phyloP scores from a whole-genome alignment of 1,140 invertebrate species.

The Pogonomyrmex californicus region DNA sequence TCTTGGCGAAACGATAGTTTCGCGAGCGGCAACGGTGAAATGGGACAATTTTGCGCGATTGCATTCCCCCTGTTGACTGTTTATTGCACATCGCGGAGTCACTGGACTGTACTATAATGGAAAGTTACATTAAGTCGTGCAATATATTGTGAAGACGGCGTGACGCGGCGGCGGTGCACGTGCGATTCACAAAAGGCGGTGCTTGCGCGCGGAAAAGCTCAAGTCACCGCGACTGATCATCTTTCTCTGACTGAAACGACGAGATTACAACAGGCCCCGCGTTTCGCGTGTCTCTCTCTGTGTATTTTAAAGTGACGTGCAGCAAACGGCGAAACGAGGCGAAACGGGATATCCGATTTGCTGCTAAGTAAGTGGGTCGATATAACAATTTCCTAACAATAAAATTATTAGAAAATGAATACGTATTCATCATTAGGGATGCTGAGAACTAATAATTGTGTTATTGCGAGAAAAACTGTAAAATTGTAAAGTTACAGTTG shows the following conservation, averaged over 20 bases:
- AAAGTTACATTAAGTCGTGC: constrained; percentile 64
- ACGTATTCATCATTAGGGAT: neutral
- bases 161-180: constrained; percentile 27
- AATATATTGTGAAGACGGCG: constrained; percentile 54
- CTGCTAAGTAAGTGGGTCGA: constrained; percentile 5
- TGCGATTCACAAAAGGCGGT: constrained; percentile 47
- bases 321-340: neutral
- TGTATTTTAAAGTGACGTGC: neutral
- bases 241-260: neutral
- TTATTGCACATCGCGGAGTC: constrained; percentile 39
- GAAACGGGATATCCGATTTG: neutral
- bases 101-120: constrained; percentile 41
- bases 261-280: constrained; percentile 15
- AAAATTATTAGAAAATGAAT: neutral
- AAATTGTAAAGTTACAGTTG: neutral
- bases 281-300: neutral
- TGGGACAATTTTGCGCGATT: constrained; percentile 62
- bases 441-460: neutral
- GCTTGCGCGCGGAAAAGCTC: constrained; percentile 52
- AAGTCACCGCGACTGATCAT: neutral
- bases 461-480: neutral
- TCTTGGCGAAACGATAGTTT: constrained; percentile 53
- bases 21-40: constrained; percentile 47
- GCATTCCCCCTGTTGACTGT: constrained; percentile 18
- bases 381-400: neutral